Evolutionary conservation across 1,140 invertebrate genomes (phyloP).

Genomic region (Ectropis grisescens): DNA sequence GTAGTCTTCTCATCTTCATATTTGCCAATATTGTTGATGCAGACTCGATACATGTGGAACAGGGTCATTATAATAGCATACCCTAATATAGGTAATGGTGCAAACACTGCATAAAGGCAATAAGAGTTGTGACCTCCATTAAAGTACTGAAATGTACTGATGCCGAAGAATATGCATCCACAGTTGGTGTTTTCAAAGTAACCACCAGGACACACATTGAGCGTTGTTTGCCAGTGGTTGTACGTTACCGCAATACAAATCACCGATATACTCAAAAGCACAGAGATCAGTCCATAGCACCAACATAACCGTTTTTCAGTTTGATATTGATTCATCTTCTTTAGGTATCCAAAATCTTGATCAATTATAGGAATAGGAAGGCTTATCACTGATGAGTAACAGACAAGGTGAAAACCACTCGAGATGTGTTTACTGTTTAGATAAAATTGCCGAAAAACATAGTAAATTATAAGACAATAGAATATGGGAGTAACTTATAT

Average conservation of each 20-base stretch:
- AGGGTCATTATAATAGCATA: constrained; percentile 71
- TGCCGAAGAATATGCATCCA: constrained; percentile 77
- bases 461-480: too few species aligned
- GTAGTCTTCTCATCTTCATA: constrained; percentile 65
- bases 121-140: constrained; percentile 75
- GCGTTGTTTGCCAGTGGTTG: constrained; percentile 75
- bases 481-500: too few species aligned
- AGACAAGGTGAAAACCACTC: too few species aligned
- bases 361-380: too few species aligned
- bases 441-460: too few species aligned
- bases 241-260: constrained; percentile 73
- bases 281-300: constrained; percentile 66
- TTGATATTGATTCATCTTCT: constrained; percentile 55
- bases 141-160: constrained; percentile 72
- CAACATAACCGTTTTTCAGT: constrained; percentile 70
- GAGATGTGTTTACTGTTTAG: too few species aligned
- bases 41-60: constrained; percentile 78
- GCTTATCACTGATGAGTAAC: too few species aligned
- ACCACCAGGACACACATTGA: constrained; percentile 73
- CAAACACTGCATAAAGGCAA: constrained; percentile 75
- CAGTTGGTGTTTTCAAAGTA: constrained; percentile 71
- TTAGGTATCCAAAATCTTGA: too few species aligned
- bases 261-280: constrained; percentile 67
- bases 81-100: constrained; percentile 69
- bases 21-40: constrained; percentile 69